Conservation (phyloP, 2,888 invertebrate species). For the Eustalomyia histrio region DNA sequence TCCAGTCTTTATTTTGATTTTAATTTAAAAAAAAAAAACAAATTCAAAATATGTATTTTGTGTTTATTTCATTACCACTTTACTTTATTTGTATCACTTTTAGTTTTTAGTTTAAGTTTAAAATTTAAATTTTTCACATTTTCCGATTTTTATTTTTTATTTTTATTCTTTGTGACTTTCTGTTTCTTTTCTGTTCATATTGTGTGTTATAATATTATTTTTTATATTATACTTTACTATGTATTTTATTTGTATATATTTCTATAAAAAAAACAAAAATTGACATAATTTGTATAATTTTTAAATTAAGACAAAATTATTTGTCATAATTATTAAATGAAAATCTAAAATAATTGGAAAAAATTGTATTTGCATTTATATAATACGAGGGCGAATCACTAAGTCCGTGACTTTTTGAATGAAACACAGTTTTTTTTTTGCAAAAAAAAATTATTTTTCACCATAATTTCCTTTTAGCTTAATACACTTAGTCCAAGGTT, state of each 20-base stretch:
- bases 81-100: constrained; percentile 2
- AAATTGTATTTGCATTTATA: not conserved
- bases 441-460: too few species aligned
- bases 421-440: too few species aligned
- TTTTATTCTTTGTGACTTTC: not conserved
- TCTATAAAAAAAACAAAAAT: constrained; percentile 49
- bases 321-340: constrained; percentile 42
- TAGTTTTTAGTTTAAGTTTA: constrained; percentile 48
- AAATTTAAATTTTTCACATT: constrained; percentile 14
- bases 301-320: constrained; percentile 29
- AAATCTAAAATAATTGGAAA: constrained; percentile 30
- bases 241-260: constrained; percentile 32
- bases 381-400: too few species aligned
- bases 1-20: constrained; percentile 34
- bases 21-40: not conserved
- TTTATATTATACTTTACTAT: constrained; percentile 60
- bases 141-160: not conserved
- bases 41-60: not conserved
- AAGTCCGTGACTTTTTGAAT: too few species aligned
- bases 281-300: constrained; percentile 33
- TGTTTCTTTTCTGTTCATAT: constrained; percentile 6
- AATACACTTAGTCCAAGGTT: too few species aligned
- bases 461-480: too few species aligned
- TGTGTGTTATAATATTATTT: constrained; percentile 66
- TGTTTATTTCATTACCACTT: constrained; percentile 19